A percentile compares a stretch with the other conserved stretches of the same genome.
phyloP scores from a whole-genome alignment of 1,140 invertebrate genomes.

The Leptopilina clavipes region DNA sequence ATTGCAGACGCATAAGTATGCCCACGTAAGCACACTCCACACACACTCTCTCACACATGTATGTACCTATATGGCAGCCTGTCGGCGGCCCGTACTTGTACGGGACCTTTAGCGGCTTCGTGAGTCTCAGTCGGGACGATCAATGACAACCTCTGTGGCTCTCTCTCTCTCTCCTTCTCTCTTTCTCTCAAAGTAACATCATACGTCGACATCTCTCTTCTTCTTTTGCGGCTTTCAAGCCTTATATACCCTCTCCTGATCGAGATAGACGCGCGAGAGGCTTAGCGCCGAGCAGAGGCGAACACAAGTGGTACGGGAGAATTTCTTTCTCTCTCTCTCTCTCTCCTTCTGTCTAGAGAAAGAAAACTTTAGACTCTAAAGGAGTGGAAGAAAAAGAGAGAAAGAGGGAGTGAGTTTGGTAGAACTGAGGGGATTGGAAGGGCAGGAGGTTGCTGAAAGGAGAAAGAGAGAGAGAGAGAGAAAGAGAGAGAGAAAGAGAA shows the following conservation, averaged over 20 bases:
- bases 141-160: slow-evolving; percentile 72
- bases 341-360: slow-evolving; percentile 14
- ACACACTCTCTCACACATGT: slow-evolving; percentile 44
- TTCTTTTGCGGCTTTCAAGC: slow-evolving; percentile 45
- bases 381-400: slow-evolving; percentile 6
- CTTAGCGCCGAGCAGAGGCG: slow-evolving; percentile 68
- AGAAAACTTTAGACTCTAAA: not conserved
- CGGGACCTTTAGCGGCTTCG: slow-evolving; percentile 75
- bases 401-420: slow-evolving; percentile 54
- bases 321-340: slow-evolving; percentile 56
- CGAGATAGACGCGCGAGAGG: slow-evolving; percentile 73
- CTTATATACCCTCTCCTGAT: slow-evolving; percentile 66
- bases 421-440: no score
- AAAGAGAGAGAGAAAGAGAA: slow-evolving; percentile 41
- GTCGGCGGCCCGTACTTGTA: slow-evolving; percentile 69
- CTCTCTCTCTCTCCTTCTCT: slow-evolving; percentile 53
- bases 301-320: slow-evolving; percentile 67
- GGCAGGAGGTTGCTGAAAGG: slow-evolving; percentile 35
- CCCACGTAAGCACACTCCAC: slow-evolving; percentile 45
- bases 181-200: slow-evolving; percentile 35
- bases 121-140: slow-evolving; percentile 76
- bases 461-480: no score
- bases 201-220: slow-evolving; percentile 65
- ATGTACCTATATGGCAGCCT: slow-evolving; percentile 53
- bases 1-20: slow-evolving; percentile 50